phyloP scores from a whole-genome alignment of 2,113 vertebrate species.

The Erythrocebus patas region DNA sequence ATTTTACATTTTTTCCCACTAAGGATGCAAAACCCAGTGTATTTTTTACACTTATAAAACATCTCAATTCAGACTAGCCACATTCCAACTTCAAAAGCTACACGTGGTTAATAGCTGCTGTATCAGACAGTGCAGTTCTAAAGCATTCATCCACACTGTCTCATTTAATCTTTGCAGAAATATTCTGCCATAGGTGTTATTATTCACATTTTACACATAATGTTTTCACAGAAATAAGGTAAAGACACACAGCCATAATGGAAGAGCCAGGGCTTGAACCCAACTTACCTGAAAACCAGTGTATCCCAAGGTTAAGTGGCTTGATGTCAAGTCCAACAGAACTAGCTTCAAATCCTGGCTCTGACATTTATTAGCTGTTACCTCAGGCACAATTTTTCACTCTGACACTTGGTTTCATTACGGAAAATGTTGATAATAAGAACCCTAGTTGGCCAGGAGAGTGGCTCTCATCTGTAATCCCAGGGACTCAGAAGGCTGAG shows the following conservation, averaged over 20 bases:
- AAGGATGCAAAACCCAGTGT: background rate
- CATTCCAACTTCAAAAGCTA: background rate
- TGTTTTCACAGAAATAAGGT: background rate
- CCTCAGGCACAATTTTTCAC: background rate
- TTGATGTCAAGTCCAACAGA: background rate
- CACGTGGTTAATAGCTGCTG: background rate
- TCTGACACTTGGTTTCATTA: background rate
- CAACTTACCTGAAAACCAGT: background rate
- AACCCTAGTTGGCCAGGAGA: background rate
- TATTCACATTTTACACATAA: background rate
- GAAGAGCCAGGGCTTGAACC: background rate
- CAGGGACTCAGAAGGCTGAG: background rate
- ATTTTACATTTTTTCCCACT: background rate
- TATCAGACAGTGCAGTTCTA: background rate
- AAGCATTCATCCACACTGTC: background rate
- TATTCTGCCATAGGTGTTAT: background rate
- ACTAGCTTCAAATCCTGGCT: background rate
- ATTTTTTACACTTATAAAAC: background rate
- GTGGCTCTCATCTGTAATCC: background rate
- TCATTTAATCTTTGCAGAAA: background rate
- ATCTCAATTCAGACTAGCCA: background rate
- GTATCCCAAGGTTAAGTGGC: background rate
- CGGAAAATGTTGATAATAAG: background rate
- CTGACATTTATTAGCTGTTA: background rate
- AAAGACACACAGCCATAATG: background rate